These are phyloP conservation scores for Porites australiensis DNA, from an alignment of 64 coral and sea anemone species.

Conservation along the genomic window DNA sequence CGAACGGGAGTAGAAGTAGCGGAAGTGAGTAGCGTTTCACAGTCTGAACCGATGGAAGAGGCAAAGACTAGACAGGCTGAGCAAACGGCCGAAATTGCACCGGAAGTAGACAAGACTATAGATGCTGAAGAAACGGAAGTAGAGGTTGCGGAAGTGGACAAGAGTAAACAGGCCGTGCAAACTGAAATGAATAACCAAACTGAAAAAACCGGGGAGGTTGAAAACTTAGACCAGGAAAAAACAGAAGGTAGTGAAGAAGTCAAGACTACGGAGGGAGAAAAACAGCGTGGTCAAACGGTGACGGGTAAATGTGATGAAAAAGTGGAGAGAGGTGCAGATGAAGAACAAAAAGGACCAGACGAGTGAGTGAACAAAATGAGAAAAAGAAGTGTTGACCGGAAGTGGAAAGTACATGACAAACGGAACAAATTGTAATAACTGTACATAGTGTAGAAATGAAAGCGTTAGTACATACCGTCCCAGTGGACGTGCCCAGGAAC, in stretches of 20 bases:
- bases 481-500: no score
- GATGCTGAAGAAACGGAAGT: background rate
- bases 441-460: no score
- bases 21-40: background rate
- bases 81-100: background rate
- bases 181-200: background rate
- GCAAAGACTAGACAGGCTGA: background rate
- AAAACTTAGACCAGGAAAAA: background rate
- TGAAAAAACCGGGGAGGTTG: background rate
- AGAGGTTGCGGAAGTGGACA: background rate
- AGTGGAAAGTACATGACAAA: no score
- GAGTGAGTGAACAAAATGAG: background rate
- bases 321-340: background rate
- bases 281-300: background rate
- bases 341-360: no score
- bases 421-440: no score
- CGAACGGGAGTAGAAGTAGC: background rate
- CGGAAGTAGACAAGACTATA: background rate
- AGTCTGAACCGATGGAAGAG: background rate
- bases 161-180: background rate
- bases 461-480: no score
- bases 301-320: background rate
- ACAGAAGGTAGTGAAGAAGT: background rate
- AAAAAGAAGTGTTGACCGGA: no score
- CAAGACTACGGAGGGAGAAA: background rate